Evolutionary conservation across 2,113 vertebrate species (phyloP).

Genomic region (Andinoacara biseriatus): DNA sequence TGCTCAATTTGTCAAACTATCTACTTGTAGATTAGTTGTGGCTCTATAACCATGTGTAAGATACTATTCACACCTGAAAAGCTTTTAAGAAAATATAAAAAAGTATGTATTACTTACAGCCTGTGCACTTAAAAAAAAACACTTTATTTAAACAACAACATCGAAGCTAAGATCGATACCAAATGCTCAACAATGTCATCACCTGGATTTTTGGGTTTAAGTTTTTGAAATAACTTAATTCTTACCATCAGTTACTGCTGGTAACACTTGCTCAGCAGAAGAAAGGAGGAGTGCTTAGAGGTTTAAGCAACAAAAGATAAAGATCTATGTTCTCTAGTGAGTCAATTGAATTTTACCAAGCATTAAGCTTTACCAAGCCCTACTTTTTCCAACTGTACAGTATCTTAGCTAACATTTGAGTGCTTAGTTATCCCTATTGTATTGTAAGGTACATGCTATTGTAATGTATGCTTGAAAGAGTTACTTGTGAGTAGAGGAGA

Average conservation of each 20-base stretch:
- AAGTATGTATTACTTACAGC: neutral
- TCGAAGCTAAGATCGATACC: neutral
- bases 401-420: neutral
- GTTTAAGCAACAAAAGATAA: conserved; percentile 5
- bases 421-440: neutral
- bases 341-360: neutral
- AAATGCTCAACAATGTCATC: neutral
- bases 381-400: neutral
- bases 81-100: neutral
- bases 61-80: neutral
- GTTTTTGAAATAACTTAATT: conserved; percentile 3
- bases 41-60: neutral
- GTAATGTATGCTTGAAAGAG: neutral
- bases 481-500: neutral
- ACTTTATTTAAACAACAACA: neutral
- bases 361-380: neutral
- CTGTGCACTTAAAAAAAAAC: neutral
- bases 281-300: conserved; percentile 15
- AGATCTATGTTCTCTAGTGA: neutral
- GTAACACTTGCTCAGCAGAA: conserved; percentile 3
- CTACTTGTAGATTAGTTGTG: neutral
- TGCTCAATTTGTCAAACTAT: neutral
- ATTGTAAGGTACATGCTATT: neutral
- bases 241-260: accelerated
- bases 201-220: conserved; percentile 2